Conservation (phyloP, 2,888 invertebrate species). For the Bellardia bayeri region DNA sequence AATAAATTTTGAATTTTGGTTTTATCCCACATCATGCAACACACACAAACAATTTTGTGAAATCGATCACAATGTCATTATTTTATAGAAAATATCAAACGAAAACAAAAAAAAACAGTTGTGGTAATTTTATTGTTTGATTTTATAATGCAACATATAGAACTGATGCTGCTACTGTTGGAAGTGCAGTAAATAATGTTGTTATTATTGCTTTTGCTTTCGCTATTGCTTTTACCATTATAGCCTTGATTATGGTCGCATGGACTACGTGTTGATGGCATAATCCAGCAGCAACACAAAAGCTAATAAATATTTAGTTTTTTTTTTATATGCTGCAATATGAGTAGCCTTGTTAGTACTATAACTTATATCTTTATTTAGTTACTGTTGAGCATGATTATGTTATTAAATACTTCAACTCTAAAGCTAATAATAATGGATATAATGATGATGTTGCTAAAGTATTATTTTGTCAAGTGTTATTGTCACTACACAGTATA, state of each 20-base stretch:
- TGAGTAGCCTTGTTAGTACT: no score
- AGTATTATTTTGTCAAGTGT: no score
- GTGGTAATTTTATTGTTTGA: slow-evolving; percentile 40
- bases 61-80: slow-evolving; percentile 17
- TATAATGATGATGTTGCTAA: no score
- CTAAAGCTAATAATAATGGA: neutral
- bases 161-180: slow-evolving; percentile 3
- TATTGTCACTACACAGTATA: no score
- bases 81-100: neutral
- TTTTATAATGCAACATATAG: slow-evolving; percentile 19
- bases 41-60: neutral
- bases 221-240: no score
- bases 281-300: neutral
- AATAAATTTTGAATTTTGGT: neutral
- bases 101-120: slow-evolving; percentile 1
- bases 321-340: neutral
- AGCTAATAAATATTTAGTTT: neutral
- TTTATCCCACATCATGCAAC: neutral
- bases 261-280: neutral
- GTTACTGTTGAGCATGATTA: no score
- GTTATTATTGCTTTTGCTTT: neutral
- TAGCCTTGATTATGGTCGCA: neutral
- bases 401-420: neutral
- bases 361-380: no score
- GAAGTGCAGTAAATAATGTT: neutral